Evolutionary conservation across 2,113 vertebrate genomes (phyloP).

Genomic region (Prochilodus magdalenae): DNA sequence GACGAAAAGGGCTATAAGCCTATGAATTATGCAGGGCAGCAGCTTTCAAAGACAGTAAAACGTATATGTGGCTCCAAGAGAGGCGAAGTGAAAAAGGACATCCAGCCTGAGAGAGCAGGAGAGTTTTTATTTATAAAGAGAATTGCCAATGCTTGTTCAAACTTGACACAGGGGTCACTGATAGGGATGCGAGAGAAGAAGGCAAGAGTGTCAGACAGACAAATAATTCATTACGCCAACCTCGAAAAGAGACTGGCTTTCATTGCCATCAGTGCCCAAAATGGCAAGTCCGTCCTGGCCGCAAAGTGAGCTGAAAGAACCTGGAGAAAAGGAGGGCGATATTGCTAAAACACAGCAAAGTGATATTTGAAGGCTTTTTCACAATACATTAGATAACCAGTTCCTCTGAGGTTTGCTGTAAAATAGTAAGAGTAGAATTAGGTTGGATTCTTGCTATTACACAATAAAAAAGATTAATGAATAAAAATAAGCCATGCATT

Average conservation of each 20-base stretch:
- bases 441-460: too few relatives aligned
- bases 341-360: too few relatives aligned
- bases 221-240: too few relatives aligned
- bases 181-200: neutral
- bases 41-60: neutral
- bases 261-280: neutral
- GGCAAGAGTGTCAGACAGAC: neutral
- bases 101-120: neutral
- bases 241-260: neutral
- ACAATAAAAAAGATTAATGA: too few relatives aligned
- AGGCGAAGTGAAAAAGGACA: constrained; percentile 24
- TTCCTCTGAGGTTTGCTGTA: too few relatives aligned
- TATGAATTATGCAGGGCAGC: constrained; percentile 23
- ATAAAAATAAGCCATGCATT: neutral
- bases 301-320: too few relatives aligned
- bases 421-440: too few relatives aligned
- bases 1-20: neutral
- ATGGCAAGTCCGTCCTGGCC: too few relatives aligned
- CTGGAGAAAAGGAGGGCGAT: too few relatives aligned
- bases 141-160: neutral
- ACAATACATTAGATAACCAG: too few relatives aligned
- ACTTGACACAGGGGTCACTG: neutral
- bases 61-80: neutral
- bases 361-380: too few relatives aligned
- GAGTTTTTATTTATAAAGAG: constrained; percentile 20